Evolutionary conservation across 92 coral and sea anemone species (phyloP), one percentile per base, ranked within the genome.

Genomic region (Bergia puertoricense): DNA sequence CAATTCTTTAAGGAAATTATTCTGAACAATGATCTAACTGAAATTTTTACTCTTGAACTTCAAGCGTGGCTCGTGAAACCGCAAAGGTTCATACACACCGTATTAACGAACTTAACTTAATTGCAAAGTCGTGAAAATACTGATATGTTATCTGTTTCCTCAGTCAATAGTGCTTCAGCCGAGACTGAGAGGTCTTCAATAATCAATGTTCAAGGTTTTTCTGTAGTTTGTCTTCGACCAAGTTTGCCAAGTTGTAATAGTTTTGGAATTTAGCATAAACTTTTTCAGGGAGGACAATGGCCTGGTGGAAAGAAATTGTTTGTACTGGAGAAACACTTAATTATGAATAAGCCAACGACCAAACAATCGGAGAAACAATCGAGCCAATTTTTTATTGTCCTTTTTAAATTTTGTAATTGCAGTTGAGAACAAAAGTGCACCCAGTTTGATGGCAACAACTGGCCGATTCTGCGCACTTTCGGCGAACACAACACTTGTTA

Each of bases 301-400:
- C 76, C 75, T 42, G 76, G 51, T 66, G 86, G 76, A 69, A 43
- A 42, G 37, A 67, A 15, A 42, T 10, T 39, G 74, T 81, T 62
- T 59, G 71, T 16, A 20, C 30, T 68, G 5, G 74, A 81, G 80
- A 42, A 43, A 76, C 80, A 81, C 46, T 30, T 66, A 41, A 82
- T 82, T 42, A 67, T 65, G 57, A 71, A 82, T 82, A 67, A 82
- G 75, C 75, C 71, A 62, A 46, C 75, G 20, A 40, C 74, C 30
- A 81, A 81, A 59, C 74, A 81, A 56, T 42, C 39, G 86, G 39
- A 44, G 39, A 62, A 65, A 41, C 38, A 82, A 66, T 65, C 20
- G 67, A 82, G 73, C 36, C 42, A n/a, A 22, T 9, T 23, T 81
- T 67, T 44, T 44, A 82, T 82, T 66, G 86, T 67, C 86, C 76